phyloP scores from a whole-genome alignment of 2,888 invertebrate species.

The Fragum whitleyi region DNA sequence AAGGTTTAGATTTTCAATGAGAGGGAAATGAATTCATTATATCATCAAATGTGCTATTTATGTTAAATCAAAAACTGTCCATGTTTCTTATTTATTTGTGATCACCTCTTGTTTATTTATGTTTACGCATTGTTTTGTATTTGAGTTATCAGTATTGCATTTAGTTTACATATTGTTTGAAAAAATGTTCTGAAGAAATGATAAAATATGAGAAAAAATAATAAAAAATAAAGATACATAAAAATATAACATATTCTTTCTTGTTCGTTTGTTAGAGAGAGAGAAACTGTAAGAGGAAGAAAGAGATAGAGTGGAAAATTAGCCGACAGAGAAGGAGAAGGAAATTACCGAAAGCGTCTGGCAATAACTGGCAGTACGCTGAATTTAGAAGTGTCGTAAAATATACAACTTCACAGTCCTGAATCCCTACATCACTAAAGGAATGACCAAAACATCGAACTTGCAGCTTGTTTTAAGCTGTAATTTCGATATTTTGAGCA shows the following conservation, averaged over 20 bases:
- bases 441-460: no score
- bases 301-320: no score
- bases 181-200: background rate
- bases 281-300: no score
- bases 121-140: background rate
- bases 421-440: no score
- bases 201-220: slow-evolving; percentile 4
- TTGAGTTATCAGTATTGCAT: background rate
- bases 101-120: background rate
- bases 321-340: no score
- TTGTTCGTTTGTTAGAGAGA: background rate
- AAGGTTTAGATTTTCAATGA: background rate
- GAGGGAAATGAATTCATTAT: background rate
- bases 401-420: no score
- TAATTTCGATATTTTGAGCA: no score
- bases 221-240: background rate
- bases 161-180: slow-evolving; percentile 4
- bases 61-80: slow-evolving; percentile 4
- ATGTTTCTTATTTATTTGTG: background rate
- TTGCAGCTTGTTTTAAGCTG: no score
- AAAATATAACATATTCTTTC: background rate
- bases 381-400: no score
- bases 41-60: background rate
- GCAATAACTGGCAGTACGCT: no score
- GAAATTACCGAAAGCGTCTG: no score